Evolutionary conservation across 2,797 vertebrate species (phyloP).

Genomic region (Nyctalus aviator): DNA sequence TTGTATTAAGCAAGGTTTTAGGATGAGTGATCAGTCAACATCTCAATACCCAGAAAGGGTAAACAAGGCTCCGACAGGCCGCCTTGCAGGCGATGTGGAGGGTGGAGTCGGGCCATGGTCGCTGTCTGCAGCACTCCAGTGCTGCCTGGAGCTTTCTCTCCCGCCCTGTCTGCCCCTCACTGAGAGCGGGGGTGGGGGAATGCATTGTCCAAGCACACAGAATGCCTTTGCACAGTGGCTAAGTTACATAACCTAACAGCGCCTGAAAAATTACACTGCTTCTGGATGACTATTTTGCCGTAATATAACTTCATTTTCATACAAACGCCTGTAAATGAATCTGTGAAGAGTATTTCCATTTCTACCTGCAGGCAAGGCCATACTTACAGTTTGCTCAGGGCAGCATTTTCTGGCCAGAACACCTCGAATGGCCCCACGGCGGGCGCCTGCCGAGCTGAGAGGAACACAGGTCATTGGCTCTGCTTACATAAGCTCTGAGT

Average conservation of each 20-base stretch:
- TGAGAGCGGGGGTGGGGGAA: rapidly evolving
- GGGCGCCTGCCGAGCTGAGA: background rate
- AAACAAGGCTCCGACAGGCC: background rate
- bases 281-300: background rate
- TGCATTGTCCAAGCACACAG: background rate
- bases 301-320: background rate
- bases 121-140: rapidly evolving
- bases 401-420: background rate
- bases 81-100: too few species aligned
- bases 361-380: background rate
- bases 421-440: rapidly evolving
- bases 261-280: background rate
- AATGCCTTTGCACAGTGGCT: background rate
- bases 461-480: too few species aligned
- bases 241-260: background rate
- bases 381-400: background rate
- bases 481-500: background rate
- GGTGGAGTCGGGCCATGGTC: rapidly evolving
- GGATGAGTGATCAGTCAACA: background rate
- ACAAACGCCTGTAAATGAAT: background rate
- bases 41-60: background rate
- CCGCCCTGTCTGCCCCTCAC: too few species aligned
- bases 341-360: background rate
- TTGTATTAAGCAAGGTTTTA: background rate
- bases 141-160: background rate